A percentile compares a stretch with the other conserved stretches of the same genome.
Evolutionary conservation across 2,113 vertebrate genomes (phyloP).

Genomic region (Ovis aries): ARS-UI_Ramb_v3.0 NC_056059.1:70216501-70217000

Average conservation of each 20-base stretch:
- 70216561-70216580: not conserved
- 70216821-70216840: not conserved
- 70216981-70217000: not conserved
- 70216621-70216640: not conserved
- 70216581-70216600: not conserved
- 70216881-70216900: not conserved
- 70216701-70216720: not conserved
- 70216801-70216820: not conserved
- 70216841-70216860: not conserved
- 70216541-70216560: not conserved
- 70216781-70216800: not conserved
- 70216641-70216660: not conserved
- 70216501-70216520: not conserved
- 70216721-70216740: not conserved
- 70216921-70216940: not conserved
- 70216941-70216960: not conserved
- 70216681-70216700: not conserved
- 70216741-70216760: not conserved
- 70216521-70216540: not conserved
- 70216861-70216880: not conserved
- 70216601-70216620: not conserved
- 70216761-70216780: not conserved
- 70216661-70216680: not conserved
- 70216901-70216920: not conserved
- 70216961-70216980: not conserved